Conservation (phyloP, 1,140 invertebrate species). For the Calephelis nemesis region DNA sequence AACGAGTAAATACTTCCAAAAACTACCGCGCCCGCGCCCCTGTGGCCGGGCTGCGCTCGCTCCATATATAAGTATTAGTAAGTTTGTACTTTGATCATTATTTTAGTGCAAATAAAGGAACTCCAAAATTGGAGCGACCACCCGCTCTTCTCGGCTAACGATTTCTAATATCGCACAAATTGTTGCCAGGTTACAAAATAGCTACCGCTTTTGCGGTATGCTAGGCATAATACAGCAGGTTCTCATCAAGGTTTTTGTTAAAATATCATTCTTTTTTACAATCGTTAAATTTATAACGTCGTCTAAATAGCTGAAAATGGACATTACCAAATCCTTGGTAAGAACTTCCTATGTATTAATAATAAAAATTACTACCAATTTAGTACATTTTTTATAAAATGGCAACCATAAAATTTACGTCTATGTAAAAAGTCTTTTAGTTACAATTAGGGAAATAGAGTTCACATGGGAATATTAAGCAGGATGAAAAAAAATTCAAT, state of each 20-base stretch:
- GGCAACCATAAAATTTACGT: constrained; percentile 10
- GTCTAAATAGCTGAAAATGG: not conserved
- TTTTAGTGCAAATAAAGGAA: constrained; percentile 58
- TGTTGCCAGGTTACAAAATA: constrained; percentile 22
- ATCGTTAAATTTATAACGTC: not conserved
- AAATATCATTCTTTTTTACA: not conserved
- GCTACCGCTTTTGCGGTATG: not conserved
- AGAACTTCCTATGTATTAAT: not conserved
- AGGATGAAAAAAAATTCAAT: not conserved
- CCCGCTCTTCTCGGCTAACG: constrained; percentile 20
- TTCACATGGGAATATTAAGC: not conserved
- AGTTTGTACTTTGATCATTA: constrained; percentile 71
- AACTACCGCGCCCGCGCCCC: constrained; percentile 39
- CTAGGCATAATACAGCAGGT: constrained; percentile 12
- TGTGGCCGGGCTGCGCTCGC: constrained; percentile 28
- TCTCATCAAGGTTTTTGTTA: not conserved
- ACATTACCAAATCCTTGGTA: not conserved
- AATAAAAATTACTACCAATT: constrained; percentile 14
- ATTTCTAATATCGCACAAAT: constrained; percentile 18
- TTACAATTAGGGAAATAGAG: constrained; percentile 13
- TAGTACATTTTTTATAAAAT: constrained; percentile 19
- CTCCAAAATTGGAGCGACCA: constrained; percentile 42
- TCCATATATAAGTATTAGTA: constrained; percentile 47
- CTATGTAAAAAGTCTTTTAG: constrained; percentile 12
- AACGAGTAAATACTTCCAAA: constrained; percentile 69